phyloP scores from a whole-genome alignment of 2,113 vertebrate genomes.

The Pardalotus punctatus region DNA sequence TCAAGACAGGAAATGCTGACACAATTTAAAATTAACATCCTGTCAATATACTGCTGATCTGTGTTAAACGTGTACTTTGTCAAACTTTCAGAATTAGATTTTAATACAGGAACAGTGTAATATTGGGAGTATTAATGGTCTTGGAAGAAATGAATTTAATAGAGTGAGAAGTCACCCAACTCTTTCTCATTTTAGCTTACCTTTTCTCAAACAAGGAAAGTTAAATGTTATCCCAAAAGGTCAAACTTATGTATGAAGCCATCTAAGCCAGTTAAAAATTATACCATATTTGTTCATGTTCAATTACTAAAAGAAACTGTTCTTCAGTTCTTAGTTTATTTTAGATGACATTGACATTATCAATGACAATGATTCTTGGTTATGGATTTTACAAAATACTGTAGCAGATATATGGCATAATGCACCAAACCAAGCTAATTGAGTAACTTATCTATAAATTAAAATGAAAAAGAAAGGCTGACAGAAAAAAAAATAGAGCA shows the following conservation, averaged over 20 bases:
- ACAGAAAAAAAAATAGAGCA: not conserved
- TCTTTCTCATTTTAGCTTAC: not conserved
- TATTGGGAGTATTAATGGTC: not conserved
- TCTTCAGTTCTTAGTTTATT: not conserved
- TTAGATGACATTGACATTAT: not conserved
- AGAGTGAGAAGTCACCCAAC: not conserved
- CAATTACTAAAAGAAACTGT: not conserved
- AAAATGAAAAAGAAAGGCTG: not conserved
- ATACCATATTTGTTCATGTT: not conserved
- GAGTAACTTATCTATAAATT: not conserved
- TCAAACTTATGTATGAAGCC: not conserved
- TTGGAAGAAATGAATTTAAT: conserved; percentile 9
- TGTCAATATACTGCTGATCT: conserved; percentile 40
- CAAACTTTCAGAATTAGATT: conserved; percentile 43
- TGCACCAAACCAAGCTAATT: not conserved
- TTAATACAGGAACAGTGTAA: not conserved
- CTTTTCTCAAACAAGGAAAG: not conserved
- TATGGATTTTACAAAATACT: not conserved
- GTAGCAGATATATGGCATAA: not conserved
- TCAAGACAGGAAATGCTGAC: conserved; percentile 70
- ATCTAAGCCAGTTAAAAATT: not conserved
- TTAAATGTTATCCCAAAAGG: not conserved
- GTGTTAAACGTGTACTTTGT: conserved; percentile 36
- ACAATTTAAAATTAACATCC: conserved; percentile 63
- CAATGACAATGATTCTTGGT: not conserved